Conservation (phyloP, 2,888 invertebrate genomes). For the Tetheella fluctuosa region DNA sequence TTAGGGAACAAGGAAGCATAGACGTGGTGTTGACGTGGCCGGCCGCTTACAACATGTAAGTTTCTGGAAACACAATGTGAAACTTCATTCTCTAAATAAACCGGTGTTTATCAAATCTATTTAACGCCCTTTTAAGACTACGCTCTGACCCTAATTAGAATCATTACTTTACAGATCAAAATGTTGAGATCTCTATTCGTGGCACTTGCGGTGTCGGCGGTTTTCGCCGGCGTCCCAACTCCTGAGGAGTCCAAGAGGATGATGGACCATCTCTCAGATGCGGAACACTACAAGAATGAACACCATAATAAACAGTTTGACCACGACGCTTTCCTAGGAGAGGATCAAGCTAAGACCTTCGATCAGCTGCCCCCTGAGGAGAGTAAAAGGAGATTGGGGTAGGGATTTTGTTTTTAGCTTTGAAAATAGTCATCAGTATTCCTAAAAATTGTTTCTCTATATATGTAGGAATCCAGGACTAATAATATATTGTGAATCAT, state of each 20-base stretch:
- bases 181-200: slow-evolving; percentile 71
- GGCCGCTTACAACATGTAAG: slow-evolving; percentile 50
- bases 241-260: slow-evolving; percentile 88
- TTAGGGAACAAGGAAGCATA: slow-evolving; percentile 65
- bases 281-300: slow-evolving; percentile 91
- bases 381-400: slow-evolving; percentile 94
- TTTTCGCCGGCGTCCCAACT: slow-evolving; percentile 86
- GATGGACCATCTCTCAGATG: slow-evolving; percentile 88
- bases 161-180: slow-evolving; percentile 37
- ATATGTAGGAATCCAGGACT: neutral
- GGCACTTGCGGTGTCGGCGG: slow-evolving; percentile 67
- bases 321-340: slow-evolving; percentile 98
- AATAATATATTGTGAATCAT: no score
- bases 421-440: neutral
- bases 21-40: slow-evolving; percentile 77
- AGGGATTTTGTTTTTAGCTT: slow-evolving; percentile 32
- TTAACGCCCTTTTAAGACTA: no score
- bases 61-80: slow-evolving; percentile 3
- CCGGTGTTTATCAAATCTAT: neutral
- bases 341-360: slow-evolving; percentile 96
- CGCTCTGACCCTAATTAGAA: no score
- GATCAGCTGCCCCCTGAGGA: slow-evolving; percentile 98
- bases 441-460: no score
- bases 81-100: neutral
- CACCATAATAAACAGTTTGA: slow-evolving; percentile 96